phyloP scores from a whole-genome alignment of 2,888 invertebrate species.

The Tiliacea aurago region DNA sequence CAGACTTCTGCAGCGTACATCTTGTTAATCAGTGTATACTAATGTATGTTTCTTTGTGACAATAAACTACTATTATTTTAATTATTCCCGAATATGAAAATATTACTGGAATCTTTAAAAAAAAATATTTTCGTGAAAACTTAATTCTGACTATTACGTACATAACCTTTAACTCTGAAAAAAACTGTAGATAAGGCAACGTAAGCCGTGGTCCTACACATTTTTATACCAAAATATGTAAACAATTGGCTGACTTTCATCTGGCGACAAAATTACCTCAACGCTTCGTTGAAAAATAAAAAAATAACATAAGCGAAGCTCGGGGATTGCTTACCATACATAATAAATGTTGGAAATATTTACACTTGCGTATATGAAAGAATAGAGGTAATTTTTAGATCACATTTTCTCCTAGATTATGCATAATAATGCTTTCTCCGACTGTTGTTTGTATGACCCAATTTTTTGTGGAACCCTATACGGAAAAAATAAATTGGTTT shows the following conservation, averaged over 20 bases:
- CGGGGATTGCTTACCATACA: conserved; percentile 60
- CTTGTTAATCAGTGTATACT: no score
- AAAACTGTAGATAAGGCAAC: conserved; percentile 14
- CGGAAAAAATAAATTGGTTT: conserved; percentile 7
- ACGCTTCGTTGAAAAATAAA: conserved; percentile 43
- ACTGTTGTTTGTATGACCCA: conserved; percentile 25
- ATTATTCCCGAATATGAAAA: no score
- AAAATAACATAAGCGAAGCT: conserved; percentile 37
- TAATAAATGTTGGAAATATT: conserved; percentile 54
- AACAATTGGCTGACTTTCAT: conserved; percentile 56
- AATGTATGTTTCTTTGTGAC: no score
- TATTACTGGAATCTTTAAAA: no score
- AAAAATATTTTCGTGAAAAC: no score
- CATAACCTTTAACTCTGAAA: conserved; percentile 1
- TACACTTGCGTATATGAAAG: conserved; percentile 39
- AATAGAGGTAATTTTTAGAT: conserved; percentile 56
- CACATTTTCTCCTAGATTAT: conserved; percentile 47
- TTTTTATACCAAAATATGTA: conserved; percentile 39
- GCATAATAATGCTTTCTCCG: conserved; percentile 20
- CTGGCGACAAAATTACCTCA: conserved; percentile 48
- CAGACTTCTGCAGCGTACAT: no score
- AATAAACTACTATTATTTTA: no score
- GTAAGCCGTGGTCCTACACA: not conserved
- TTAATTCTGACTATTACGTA: no score
- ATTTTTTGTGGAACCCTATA: conserved; percentile 8